Percentiles rank a stretch among this genome's conserved stretches.
Conservation (phyloP, 2,113 vertebrate species). For the Aegithalos caudatus region DNA sequence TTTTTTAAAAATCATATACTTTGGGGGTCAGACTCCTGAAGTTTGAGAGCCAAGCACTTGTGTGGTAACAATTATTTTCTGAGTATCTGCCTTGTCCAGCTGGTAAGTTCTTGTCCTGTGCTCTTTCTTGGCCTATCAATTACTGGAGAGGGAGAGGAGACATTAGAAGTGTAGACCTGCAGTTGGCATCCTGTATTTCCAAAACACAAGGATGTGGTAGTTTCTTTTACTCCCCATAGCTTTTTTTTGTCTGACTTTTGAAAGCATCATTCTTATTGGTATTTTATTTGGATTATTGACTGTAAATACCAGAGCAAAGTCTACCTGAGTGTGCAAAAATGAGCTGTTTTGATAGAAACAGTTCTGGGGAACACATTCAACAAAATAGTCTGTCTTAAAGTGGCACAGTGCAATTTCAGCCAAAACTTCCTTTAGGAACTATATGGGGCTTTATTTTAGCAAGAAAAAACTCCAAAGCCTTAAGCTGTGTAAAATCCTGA, state of each 20-base stretch:
- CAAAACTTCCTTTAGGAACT: background rate
- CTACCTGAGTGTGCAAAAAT: background rate
- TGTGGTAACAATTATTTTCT: background rate
- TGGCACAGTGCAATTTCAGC: background rate
- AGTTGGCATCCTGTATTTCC: background rate
- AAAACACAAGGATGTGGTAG: background rate
- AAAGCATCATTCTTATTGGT: background rate
- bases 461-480: background rate
- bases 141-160: background rate
- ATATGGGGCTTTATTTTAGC: background rate
- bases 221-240: background rate
- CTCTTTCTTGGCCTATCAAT: background rate
- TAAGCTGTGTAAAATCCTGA: background rate
- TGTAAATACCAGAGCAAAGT: background rate
- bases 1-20: background rate
- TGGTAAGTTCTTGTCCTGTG: background rate
- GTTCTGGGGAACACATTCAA: background rate
- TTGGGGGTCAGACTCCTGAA: background rate
- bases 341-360: background rate
- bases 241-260: conserved; percentile 21
- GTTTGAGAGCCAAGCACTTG: background rate
- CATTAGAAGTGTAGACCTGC: conserved; percentile 1
- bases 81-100: background rate
- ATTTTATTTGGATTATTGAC: background rate
- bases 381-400: background rate